A percentile compares a stretch with the other conserved stretches of the same genome.
These are phyloP conservation scores for Dryoscopus gambensis DNA, from an alignment of 2,113 vertebrate genomes.

Conservation along the genomic window DNA sequence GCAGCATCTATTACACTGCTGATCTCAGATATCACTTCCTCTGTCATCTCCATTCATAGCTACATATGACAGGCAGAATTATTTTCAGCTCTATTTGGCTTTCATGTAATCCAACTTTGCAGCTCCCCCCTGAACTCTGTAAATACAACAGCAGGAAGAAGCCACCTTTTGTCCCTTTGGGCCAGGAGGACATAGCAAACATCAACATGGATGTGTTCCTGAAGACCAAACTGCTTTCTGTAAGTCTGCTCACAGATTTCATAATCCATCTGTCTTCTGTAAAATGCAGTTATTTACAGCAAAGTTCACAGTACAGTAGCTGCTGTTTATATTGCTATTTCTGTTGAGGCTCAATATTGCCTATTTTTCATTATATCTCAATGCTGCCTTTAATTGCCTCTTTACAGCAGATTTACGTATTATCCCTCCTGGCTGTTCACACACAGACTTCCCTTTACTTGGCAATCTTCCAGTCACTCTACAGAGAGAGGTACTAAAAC, in stretches of 20 bases:
- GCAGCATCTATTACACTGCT: background rate
- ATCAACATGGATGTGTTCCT: background rate
- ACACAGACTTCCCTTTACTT: background rate
- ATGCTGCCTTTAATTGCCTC: conserved; percentile 31
- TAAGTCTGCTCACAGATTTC: conserved; percentile 7
- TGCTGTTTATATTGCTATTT: conserved; percentile 21
- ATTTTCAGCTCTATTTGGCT: conserved; percentile 33
- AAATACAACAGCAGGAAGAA: background rate
- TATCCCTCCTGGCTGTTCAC: background rate
- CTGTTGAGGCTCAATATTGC: background rate
- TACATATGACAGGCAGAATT: background rate
- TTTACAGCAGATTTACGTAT: background rate
- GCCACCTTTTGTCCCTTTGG: background rate
- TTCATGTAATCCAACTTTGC: background rate
- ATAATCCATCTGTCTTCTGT: conserved; percentile 48
- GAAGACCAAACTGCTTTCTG: background rate
- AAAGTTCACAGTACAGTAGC: conserved; percentile 4
- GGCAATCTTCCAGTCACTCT: conserved; percentile 27
- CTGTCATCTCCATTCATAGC: background rate
- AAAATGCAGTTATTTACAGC: conserved; percentile 7
- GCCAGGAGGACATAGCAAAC: background rate
- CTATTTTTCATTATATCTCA: conserved; percentile 1
- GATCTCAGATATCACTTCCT: background rate
- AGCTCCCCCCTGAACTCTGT: background rate
- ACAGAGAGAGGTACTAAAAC: background rate